Base-by-base conservation (phyloP, 2,888 invertebrate genomes). In the Netelia melanura region DNA sequence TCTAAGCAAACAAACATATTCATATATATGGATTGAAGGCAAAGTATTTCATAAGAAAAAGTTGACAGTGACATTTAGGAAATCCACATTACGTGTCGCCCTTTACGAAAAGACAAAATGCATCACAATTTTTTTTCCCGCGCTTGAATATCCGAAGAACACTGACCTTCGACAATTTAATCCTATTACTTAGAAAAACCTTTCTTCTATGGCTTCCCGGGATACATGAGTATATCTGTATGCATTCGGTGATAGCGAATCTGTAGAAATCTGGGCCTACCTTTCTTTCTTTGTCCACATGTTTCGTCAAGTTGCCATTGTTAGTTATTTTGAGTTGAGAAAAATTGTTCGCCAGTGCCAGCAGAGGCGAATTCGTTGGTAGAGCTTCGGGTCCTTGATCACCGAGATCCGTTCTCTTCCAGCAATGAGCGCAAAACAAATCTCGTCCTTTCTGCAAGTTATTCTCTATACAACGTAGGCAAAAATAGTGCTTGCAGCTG, bases 401-500 rank as follows among this genome's bases (percentile, higher is more conserved):
- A 79, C 96, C 96, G 83, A 96, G 94, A 89, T 96, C 96, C 84
- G 97, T 97, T 87, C 96, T 95, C 93, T 96, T 96, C 96, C 96
- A 96, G 94, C 97, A 97, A 93, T 96, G 96, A 86, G 96, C 95
- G 93, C 97, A 97, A 93, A 95, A 96, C 88, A 96, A 94, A 92
- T 96, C 96, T 90, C 95, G 95, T 83, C 96, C 96, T 92, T 96
- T 96, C 92, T 95, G 95, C 90, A 97, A 94, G 91, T 95, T 95
- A 88, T 95, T 95, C 91, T 96, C 96, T 93, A 96, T 96, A 94
- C 97, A 97, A 92, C 96, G 95, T 93, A 97, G 95, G 93, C 97
- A 97, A 94, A 97, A 97, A 94, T 96, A 96, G 93, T 97, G 97
- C 92, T 96, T 96, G 95, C 97, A 97, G 88, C 96, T 95, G 89